Evolutionary conservation across 2,797 vertebrate genomes (phyloP), one percentile per base, ranked within the genome.

Genomic region (Anabacerthia variegaticeps): DNA sequence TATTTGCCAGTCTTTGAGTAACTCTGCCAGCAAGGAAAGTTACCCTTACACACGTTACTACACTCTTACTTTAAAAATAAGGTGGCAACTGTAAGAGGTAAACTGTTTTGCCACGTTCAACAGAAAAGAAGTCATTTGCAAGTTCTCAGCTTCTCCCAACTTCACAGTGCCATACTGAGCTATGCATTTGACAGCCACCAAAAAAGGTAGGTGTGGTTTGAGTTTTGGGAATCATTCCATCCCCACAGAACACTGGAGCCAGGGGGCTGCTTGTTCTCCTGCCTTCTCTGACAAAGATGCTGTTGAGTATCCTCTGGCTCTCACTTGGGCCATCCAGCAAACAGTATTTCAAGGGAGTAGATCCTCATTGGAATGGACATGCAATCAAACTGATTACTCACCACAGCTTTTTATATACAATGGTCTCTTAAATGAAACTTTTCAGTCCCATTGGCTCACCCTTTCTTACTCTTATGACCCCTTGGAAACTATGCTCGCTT

Each of bases 231-330:
- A 36, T 36, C 0, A 2, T 34, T 24, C 39, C 5, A 6, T 44
- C 44, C 34, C 26, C 30, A n/a, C 0, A 19, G 37, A 71, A 34
- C 18, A 3, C 13, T 3, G 3, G 7, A 52, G 12, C 41, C 7
- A 4, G 15, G 56, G 17, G 1, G 7, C 15, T 34, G n/a, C 21
- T 12, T 0, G 2, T 58, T 75, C 62, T 67, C n/a, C 65, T 5
- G 6, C 3, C 0, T 49, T 9, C 59, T 34, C 48, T n/a, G 41
- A 7, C 12, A 12, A 7, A 24, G 36, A 55, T 12, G 28, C 59
- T 65, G 21, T 1, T 2, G 28, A 67, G 36, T 74, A 69, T 72
- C 48, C 59, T 52, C 62, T 7, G 27, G 69, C 34, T 69, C 36
- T 43, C 76, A 13, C 74, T 6, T 14, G 3, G 7, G 24, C 55